A percentile compares a stretch with the other conserved stretches of the same genome.
These are phyloP conservation scores for Hypomecis punctinalis DNA, from an alignment of 2,888 invertebrate species.

Conservation along the genomic window DNA sequence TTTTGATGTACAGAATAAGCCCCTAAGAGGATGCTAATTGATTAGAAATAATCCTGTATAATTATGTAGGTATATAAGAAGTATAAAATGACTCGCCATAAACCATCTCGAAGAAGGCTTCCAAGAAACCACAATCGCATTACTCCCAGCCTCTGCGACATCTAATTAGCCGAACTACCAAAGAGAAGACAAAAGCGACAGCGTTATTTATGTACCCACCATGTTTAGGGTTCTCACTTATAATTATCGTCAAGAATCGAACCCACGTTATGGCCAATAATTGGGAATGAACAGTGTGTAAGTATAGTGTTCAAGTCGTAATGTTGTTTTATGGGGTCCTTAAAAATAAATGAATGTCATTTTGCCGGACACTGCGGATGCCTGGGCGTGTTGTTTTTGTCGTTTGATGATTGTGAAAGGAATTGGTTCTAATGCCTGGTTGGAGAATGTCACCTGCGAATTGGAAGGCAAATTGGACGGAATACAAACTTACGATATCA, in stretches of 20 bases:
- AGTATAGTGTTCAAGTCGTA: constrained; percentile 70
- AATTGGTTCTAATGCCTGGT: neutral
- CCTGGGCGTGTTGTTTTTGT: constrained; percentile 36
- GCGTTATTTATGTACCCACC: constrained; percentile 49
- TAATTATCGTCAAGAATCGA: constrained; percentile 79
- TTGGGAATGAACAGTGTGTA: constrained; percentile 74
- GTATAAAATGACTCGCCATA: too few relatives aligned
- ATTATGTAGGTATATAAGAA: too few relatives aligned
- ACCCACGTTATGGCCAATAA: constrained; percentile 78
- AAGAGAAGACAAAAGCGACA: constrained; percentile 51
- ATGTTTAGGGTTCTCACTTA: constrained; percentile 54
- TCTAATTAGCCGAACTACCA: constrained; percentile 43
- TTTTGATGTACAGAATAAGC: too few relatives aligned
- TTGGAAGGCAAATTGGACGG: too few relatives aligned
- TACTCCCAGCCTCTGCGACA: constrained; percentile 33
- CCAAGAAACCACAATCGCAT: neutral
- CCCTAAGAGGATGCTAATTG: too few relatives aligned
- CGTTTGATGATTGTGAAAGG: constrained; percentile 12
- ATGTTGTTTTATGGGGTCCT: constrained; percentile 77
- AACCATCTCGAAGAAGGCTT: too few relatives aligned
- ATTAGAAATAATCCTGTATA: too few relatives aligned
- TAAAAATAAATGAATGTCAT: constrained; percentile 78
- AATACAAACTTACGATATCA: too few relatives aligned
- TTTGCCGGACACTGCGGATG: constrained; percentile 56
- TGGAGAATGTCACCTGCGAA: too few relatives aligned